phyloP scores from a whole-genome alignment of 2,113 vertebrate genomes.

The Grus americana region DNA sequence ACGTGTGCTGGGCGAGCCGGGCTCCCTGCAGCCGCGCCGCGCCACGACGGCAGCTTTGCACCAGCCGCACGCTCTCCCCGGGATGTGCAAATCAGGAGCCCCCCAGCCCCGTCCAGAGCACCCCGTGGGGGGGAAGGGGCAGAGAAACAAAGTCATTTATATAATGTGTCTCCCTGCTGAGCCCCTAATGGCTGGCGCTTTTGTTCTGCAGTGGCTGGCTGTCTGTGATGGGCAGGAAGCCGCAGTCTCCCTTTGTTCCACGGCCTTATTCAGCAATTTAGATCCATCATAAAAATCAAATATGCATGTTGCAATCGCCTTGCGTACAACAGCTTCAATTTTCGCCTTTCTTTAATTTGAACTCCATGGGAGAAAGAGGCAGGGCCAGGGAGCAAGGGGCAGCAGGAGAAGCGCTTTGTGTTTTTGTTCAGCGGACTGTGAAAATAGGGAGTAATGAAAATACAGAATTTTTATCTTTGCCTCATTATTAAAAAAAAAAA shows the following conservation, averaged over 20 bases:
- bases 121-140: conserved; percentile 61
- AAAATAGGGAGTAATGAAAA: conserved; percentile 72
- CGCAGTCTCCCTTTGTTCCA: conserved; percentile 75
- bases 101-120: conserved; percentile 47
- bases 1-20: accelerated
- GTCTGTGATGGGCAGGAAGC: conserved; percentile 76
- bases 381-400: conserved; percentile 62
- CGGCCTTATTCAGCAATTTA: conserved; percentile 80
- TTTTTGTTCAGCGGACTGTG: conserved; percentile 75
- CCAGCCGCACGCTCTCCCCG: not conserved
- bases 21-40: accelerated
- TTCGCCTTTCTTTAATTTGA: conserved; percentile 77
- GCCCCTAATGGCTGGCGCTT: conserved; percentile 77
- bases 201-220: conserved; percentile 75
- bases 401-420: conserved; percentile 66
- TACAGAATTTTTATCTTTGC: conserved; percentile 65
- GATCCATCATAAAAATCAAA: conserved; percentile 83
- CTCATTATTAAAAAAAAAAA: conserved; percentile 45
- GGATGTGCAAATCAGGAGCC: conserved; percentile 48
- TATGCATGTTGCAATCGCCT: conserved; percentile 79
- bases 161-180: conserved; percentile 79
- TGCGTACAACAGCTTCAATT: conserved; percentile 75
- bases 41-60: accelerated
- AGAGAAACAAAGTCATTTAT: conserved; percentile 79
- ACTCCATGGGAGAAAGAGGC: conserved; percentile 72